Percentiles rank a stretch among this genome's conserved stretches.
Conservation (phyloP, 2,888 invertebrate species). For the Abscondita cerata region DNA sequence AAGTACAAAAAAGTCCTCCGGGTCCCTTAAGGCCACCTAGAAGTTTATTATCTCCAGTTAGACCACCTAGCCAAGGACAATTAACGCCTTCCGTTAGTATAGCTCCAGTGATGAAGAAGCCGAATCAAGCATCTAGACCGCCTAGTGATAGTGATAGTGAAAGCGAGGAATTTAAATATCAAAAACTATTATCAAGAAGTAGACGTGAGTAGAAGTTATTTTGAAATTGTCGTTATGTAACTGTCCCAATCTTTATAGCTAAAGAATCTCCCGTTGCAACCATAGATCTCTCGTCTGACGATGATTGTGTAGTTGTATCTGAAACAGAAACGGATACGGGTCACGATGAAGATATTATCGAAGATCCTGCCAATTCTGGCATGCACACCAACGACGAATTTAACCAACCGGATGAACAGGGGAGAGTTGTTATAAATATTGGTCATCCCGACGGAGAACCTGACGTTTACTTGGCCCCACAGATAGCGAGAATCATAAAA, state of each 20-base stretch:
- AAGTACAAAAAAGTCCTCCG: slow-evolving; percentile 55
- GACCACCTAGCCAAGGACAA: slow-evolving; percentile 45
- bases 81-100: slow-evolving; percentile 62
- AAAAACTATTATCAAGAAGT: slow-evolving; percentile 41
- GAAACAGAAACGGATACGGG: slow-evolving; percentile 82
- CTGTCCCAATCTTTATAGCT: slow-evolving; percentile 28
- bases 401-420: slow-evolving; percentile 90
- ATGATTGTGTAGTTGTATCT: slow-evolving; percentile 87
- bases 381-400: slow-evolving; percentile 93
- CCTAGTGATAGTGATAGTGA: slow-evolving; percentile 54
- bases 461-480: slow-evolving; percentile 91
- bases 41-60: slow-evolving; percentile 38
- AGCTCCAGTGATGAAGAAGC: slow-evolving; percentile 57
- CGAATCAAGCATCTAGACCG: slow-evolving; percentile 39
- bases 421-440: slow-evolving; percentile 90
- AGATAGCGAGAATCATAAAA: slow-evolving; percentile 89
- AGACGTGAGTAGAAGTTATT: slow-evolving; percentile 42
- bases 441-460: slow-evolving; percentile 91
- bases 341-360: slow-evolving; percentile 70
- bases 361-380: slow-evolving; percentile 88
- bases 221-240: not conserved
- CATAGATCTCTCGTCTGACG: slow-evolving; percentile 77
- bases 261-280: slow-evolving; percentile 69
- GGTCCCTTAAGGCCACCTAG: slow-evolving; percentile 42
- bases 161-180: slow-evolving; percentile 45